Conservation (phyloP, 2,888 invertebrate species). For the Eretmocerus hayati region DNA sequence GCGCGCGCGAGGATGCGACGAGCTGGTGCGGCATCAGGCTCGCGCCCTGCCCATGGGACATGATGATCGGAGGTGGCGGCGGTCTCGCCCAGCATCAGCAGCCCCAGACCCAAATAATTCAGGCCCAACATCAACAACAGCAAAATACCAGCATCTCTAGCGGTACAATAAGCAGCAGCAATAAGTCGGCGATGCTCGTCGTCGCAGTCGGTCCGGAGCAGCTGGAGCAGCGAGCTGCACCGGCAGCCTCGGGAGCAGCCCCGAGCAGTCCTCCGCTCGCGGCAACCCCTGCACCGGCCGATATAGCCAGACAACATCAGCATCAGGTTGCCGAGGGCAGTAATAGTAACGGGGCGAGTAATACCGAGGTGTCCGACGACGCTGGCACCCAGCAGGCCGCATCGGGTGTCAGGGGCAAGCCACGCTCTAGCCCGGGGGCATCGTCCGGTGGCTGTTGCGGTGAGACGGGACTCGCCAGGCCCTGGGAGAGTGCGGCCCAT, state of each 20-base stretch:
- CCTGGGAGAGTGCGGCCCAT: constrained; percentile 12
- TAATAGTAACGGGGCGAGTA: neutral
- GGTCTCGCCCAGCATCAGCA: too few species aligned
- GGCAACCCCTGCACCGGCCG: neutral
- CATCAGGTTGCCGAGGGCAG: neutral
- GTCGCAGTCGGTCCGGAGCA: too few species aligned
- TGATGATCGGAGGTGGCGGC: neutral
- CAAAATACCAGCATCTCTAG: too few species aligned
- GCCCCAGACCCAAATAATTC: too few species aligned
- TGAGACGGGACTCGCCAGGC: constrained; percentile 16
- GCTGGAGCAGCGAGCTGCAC: constrained; percentile 1
- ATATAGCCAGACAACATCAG: neutral
- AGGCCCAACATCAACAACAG: too few species aligned
- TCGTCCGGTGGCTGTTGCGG: neutral
- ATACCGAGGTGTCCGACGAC: neutral
- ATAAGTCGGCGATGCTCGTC: neutral
- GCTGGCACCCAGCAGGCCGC: neutral
- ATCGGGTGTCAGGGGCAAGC: neutral
- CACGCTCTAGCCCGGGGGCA: neutral
- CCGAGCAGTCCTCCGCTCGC: constrained; percentile 7
- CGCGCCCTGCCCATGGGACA: neutral
- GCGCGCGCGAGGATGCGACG: too few species aligned
- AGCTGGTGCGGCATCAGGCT: neutral
- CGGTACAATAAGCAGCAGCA: neutral
- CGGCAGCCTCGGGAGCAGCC: constrained; percentile 1